Conservation (phyloP, 2,888 invertebrate species). For the Sinohyriopsis cumingii region DNA sequence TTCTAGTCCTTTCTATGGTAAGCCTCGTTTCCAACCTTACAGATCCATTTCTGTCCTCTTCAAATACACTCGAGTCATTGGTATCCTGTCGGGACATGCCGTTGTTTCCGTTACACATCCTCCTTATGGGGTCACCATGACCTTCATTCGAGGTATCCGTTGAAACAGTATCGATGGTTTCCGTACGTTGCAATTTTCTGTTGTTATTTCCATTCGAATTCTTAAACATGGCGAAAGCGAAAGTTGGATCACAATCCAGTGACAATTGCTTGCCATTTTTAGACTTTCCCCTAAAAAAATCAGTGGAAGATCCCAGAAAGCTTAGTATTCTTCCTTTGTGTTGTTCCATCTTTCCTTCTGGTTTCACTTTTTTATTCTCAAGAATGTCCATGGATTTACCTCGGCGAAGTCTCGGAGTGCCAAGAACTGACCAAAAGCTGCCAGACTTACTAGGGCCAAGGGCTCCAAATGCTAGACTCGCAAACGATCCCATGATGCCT, state of each 20-base stretch:
- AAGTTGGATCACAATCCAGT: constrained; percentile 31
- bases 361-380: constrained; percentile 23
- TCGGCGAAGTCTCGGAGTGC: constrained; percentile 41
- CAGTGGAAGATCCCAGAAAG: constrained; percentile 36
- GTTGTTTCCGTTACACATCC: constrained; percentile 8
- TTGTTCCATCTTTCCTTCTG: constrained; percentile 8
- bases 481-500: constrained; percentile 51
- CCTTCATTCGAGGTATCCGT: constrained; percentile 31
- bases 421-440: constrained; percentile 51
- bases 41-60: constrained; percentile 13
- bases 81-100: constrained; percentile 28
- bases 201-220: constrained; percentile 33
- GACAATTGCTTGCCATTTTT: constrained; percentile 27
- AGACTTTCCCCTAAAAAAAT: constrained; percentile 28
- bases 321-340: constrained; percentile 29
- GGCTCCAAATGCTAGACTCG: constrained; percentile 47
- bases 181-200: constrained; percentile 27
- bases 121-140: constrained; percentile 13
- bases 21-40: neutral
- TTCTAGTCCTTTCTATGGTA: no score
- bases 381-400: constrained; percentile 44
- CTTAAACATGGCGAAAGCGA: constrained; percentile 11
- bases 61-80: constrained; percentile 27
- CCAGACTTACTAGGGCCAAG: constrained; percentile 36
- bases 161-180: constrained; percentile 36